Conservation (phyloP, 2,797 vertebrate genomes). For the Anisognathus igniventris region DNA sequence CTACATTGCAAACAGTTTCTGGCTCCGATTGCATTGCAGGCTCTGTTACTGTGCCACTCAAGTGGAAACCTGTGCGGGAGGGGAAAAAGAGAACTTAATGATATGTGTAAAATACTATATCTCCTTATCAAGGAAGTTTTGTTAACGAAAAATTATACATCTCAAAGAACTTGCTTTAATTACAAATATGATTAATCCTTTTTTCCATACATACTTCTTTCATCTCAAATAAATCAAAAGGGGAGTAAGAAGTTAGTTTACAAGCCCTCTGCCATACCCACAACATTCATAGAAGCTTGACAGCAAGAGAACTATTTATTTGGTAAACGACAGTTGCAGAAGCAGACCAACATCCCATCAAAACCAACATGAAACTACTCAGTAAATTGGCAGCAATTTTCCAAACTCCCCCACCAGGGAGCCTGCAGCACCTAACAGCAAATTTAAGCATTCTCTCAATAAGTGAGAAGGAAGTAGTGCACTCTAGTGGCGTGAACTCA, state of each 20-base stretch:
- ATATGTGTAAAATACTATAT: background rate
- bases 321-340: background rate
- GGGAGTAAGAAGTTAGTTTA: background rate
- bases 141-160: background rate
- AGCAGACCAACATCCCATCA: background rate
- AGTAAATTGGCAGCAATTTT: background rate
- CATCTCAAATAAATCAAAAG: background rate
- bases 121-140: background rate
- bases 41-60: conserved; percentile 96
- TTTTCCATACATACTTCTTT: background rate
- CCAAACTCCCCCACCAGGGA: background rate
- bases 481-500: background rate
- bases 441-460: background rate
- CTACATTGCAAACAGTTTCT: conserved; percentile 94
- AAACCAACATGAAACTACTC: background rate
- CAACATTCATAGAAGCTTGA: background rate
- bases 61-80: conserved; percentile 85
- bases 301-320: background rate
- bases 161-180: background rate
- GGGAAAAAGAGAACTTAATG: conserved; percentile 7
- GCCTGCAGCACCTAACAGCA: background rate
- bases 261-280: background rate
- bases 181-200: background rate
- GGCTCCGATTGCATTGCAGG: conserved; percentile 90
- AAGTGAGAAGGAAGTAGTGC: conserved; percentile 22